phyloP scores from a whole-genome alignment of 2,797 vertebrate genomes.

The Acestrorhynchus altus region DNA sequence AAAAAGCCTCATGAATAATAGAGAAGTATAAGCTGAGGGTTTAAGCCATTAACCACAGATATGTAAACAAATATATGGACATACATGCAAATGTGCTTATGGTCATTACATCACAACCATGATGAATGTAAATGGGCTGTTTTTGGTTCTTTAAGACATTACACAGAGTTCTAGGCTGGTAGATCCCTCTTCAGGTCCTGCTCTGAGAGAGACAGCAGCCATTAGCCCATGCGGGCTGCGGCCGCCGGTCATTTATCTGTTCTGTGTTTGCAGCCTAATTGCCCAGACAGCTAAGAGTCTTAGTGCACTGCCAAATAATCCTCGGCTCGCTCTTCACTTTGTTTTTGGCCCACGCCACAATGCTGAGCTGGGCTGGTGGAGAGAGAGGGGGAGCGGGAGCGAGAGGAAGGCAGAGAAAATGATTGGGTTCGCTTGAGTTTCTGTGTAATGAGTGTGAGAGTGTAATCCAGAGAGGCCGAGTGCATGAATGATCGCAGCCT shows the following conservation, averaged over 20 bases:
- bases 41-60: too few relatives aligned
- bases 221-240: neutral
- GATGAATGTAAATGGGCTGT: too few relatives aligned
- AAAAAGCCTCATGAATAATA: too few relatives aligned
- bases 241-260: conserved; percentile 39
- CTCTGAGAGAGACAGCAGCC: neutral
- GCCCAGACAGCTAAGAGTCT: conserved; percentile 39
- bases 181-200: neutral
- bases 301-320: conserved; percentile 21
- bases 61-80: too few relatives aligned
- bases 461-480: neutral
- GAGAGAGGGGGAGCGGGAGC: neutral
- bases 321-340: neutral
- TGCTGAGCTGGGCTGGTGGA: neutral
- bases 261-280: conserved; percentile 52
- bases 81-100: too few relatives aligned
- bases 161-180: neutral
- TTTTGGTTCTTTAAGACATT: neutral
- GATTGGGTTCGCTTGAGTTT: conserved; percentile 6
- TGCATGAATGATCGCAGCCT: neutral
- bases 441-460: conserved; percentile 9
- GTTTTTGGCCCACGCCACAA: neutral
- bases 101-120: too few relatives aligned
- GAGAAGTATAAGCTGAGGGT: too few relatives aligned
- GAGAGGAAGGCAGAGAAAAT: neutral